Percentiles rank a stretch among this genome's conserved stretches.
These are phyloP conservation scores for Bergia puertoricense DNA, from an alignment of 92 coral and sea anemone genomes.

Conservation along the genomic window DNA sequence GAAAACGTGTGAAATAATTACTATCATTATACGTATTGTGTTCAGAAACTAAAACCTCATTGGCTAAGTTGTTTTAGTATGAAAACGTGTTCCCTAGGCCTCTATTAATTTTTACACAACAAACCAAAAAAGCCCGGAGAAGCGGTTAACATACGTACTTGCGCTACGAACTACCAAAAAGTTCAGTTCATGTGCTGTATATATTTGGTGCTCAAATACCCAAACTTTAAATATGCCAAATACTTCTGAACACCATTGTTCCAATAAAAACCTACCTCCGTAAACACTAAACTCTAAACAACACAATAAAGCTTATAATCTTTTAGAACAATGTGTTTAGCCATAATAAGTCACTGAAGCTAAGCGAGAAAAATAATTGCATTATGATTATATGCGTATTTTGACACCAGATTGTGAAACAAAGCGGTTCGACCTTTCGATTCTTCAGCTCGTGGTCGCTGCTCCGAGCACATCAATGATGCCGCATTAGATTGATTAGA, in stretches of 20 bases:
- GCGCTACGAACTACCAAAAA: not conserved
- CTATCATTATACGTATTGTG: not conserved
- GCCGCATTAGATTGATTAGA: no score
- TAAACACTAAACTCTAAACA: not conserved
- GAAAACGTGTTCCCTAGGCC: slow-evolving; percentile 11
- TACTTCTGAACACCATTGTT: not conserved
- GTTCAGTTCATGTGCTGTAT: not conserved
- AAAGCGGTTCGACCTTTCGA: not conserved
- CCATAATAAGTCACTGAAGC: not conserved
- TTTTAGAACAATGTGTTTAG: not conserved
- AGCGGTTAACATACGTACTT: no score
- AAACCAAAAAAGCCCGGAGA: no score
- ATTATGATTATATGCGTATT: not conserved
- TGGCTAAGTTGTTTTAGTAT: slow-evolving; percentile 11
- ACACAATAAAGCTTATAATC: not conserved
- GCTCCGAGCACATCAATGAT: no score
- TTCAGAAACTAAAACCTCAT: not conserved
- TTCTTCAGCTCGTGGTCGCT: not conserved
- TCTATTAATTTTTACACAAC: not conserved
- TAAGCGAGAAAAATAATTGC: not conserved
- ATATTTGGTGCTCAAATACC: not conserved
- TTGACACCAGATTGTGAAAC: not conserved
- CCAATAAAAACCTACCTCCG: not conserved
- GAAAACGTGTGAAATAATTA: slow-evolving; percentile 28
- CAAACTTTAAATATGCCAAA: not conserved